phyloP scores from a whole-genome alignment of 2,113 vertebrate genomes.

The Myotis lucifugus region DNA sequence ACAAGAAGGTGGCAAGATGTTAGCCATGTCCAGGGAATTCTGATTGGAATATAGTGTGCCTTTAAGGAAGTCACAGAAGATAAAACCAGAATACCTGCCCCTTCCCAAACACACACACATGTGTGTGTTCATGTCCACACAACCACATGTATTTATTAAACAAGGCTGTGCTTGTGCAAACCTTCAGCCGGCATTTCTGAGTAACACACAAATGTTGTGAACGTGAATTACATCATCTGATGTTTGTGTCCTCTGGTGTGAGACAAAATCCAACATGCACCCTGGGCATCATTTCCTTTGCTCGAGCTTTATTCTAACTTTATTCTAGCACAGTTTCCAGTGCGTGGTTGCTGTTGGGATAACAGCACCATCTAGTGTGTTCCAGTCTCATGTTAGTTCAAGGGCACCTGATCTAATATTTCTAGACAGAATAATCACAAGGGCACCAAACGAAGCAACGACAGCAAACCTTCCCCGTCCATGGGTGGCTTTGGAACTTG shows the following conservation, averaged over 20 bases:
- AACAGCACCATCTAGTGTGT: constrained; percentile 86
- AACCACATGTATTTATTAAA: background rate
- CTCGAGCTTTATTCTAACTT: background rate
- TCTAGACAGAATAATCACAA: background rate
- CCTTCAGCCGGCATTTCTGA: background rate
- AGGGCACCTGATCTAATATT: background rate
- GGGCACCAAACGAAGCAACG: background rate
- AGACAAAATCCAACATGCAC: background rate
- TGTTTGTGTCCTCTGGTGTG: background rate
- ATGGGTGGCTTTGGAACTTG: background rate
- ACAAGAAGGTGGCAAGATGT: background rate
- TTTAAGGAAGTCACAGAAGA: background rate
- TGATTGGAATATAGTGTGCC: background rate
- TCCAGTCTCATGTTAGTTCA: background rate
- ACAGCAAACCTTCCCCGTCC: background rate
- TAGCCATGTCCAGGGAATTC: background rate
- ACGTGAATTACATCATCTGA: background rate
- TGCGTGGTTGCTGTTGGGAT: constrained; percentile 62
- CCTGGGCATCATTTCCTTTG: background rate
- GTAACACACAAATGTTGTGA: background rate
- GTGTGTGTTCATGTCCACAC: accelerated
- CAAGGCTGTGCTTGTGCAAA: background rate
- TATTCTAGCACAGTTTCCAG: background rate
- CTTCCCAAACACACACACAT: accelerated
- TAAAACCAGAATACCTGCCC: background rate